phyloP scores from a whole-genome alignment of 2,113 vertebrate species.

The Trematocara zebra region DNA sequence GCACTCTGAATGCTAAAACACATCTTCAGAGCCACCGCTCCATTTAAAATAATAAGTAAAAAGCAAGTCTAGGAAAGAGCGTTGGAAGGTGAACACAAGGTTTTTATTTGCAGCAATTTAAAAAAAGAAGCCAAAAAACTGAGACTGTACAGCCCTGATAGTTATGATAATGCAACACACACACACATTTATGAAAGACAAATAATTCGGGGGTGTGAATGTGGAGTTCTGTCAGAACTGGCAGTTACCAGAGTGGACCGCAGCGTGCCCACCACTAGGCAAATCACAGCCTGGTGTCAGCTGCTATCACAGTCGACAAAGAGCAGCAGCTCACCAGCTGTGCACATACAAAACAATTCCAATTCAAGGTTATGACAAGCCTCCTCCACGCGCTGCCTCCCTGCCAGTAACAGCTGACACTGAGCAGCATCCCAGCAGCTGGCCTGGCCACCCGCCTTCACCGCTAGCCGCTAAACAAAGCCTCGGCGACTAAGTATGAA shows the following conservation, averaged over 20 bases:
- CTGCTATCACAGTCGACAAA: constrained; percentile 48
- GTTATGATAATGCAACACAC: neutral
- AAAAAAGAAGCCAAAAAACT: neutral
- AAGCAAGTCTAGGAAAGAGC: neutral
- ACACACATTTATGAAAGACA: neutral
- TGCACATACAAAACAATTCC: constrained; percentile 58
- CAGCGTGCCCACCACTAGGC: constrained; percentile 18
- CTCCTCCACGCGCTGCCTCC: constrained; percentile 3
- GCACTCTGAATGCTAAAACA: neutral
- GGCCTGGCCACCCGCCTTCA: constrained; percentile 26
- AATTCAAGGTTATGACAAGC: constrained; percentile 44
- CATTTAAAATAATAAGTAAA: neutral
- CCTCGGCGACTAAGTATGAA: constrained; percentile 7
- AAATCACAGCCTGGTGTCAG: constrained; percentile 44
- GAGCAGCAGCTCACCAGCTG: constrained; percentile 51
- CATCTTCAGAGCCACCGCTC: neutral
- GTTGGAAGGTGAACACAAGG: neutral
- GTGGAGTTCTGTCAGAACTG: constrained; percentile 16
- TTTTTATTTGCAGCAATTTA: neutral
- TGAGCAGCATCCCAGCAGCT: constrained; percentile 43
- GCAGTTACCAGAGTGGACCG: neutral
- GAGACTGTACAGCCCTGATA: constrained; percentile 1
- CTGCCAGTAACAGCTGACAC: constrained; percentile 47
- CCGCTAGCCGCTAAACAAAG: constrained; percentile 16
- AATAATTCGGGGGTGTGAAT: constrained; percentile 18